Evolutionary conservation across 2,888 invertebrate genomes (phyloP).

Genomic region (Thumatha senex): DNA sequence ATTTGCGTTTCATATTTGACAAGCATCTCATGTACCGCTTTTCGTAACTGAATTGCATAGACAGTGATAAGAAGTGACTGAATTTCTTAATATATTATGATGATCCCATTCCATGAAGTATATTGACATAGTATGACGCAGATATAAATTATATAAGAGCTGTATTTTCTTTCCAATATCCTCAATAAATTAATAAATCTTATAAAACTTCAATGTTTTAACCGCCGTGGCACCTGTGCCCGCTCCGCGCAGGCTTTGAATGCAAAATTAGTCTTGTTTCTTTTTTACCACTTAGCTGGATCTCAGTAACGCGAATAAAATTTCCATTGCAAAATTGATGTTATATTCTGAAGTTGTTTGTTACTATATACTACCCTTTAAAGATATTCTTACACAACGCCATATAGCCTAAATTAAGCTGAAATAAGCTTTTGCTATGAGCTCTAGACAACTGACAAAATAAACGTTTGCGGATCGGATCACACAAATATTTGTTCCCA

Average conservation of each 20-base stretch:
- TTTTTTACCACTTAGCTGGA: constrained; percentile 79
- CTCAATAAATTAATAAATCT: constrained; percentile 80
- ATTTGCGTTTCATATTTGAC: constrained; percentile 28
- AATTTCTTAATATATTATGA: constrained; percentile 22
- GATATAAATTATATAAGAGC: constrained; percentile 47
- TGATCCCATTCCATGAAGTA: constrained; percentile 28
- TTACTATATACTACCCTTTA: constrained; percentile 27
- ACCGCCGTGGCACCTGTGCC: constrained; percentile 75
- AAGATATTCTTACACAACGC: no score
- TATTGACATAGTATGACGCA: constrained; percentile 35
- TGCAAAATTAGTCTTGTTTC: constrained; percentile 81
- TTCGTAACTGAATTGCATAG: constrained; percentile 22
- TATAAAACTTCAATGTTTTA: constrained; percentile 81
- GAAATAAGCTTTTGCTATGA: no score
- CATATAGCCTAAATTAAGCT: no score
- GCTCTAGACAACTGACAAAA: no score
- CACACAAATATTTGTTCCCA: no score
- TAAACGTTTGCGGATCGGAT: no score
- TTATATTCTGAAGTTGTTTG: constrained; percentile 55
- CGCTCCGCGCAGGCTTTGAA: constrained; percentile 73
- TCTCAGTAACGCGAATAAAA: constrained; percentile 71
- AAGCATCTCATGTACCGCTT: constrained; percentile 8
- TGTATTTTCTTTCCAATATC: constrained; percentile 69
- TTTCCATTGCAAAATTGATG: constrained; percentile 67
- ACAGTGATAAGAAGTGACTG: constrained; percentile 1